A percentile compares a stretch with the other conserved stretches of the same genome.
These are phyloP conservation scores for Osmoderma eremita DNA, from an alignment of 2,888 invertebrate genomes.

Conservation along the genomic window DNA sequence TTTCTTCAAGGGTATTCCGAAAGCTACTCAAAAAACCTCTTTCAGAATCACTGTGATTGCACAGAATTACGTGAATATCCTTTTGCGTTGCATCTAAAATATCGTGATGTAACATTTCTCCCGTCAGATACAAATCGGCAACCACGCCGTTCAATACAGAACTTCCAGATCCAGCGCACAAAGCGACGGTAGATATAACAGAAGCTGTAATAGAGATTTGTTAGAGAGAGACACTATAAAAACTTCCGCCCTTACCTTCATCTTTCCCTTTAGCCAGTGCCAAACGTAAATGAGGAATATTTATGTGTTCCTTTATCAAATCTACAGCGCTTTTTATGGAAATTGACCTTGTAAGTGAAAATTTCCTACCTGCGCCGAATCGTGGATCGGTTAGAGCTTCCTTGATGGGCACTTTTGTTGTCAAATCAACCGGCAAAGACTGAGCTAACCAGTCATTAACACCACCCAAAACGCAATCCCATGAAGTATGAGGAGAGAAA, in stretches of 20 bases:
- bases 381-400: slow-evolving; percentile 60
- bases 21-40: slow-evolving; percentile 82
- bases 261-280: slow-evolving; percentile 69
- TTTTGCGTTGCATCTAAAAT: slow-evolving; percentile 85
- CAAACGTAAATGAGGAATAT: slow-evolving; percentile 76
- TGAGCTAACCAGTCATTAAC: slow-evolving; percentile 94
- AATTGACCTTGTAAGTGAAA: slow-evolving; percentile 65
- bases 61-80: slow-evolving; percentile 83
- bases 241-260: slow-evolving; percentile 56
- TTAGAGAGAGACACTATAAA: slow-evolving; percentile 26
- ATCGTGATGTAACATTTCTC: slow-evolving; percentile 96
- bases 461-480: slow-evolving; percentile 85
- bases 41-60: slow-evolving; percentile 95
- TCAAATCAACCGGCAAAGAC: slow-evolving; percentile 67
- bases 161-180: slow-evolving; percentile 91
- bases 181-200: slow-evolving; percentile 72
- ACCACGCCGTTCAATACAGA: slow-evolving; percentile 76
- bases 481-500: slow-evolving; percentile 93
- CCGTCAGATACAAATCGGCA: slow-evolving; percentile 87
- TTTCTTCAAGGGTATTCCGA: slow-evolving; percentile 57
- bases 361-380: slow-evolving; percentile 69
- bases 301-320: slow-evolving; percentile 75
- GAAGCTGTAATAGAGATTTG: slow-evolving; percentile 62
- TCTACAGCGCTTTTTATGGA: slow-evolving; percentile 72
- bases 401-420: slow-evolving; percentile 57